A percentile compares a stretch with the other conserved stretches of the same genome.
phyloP scores from a whole-genome alignment of 2,888 invertebrate genomes.

The Euphydryas editha region DNA sequence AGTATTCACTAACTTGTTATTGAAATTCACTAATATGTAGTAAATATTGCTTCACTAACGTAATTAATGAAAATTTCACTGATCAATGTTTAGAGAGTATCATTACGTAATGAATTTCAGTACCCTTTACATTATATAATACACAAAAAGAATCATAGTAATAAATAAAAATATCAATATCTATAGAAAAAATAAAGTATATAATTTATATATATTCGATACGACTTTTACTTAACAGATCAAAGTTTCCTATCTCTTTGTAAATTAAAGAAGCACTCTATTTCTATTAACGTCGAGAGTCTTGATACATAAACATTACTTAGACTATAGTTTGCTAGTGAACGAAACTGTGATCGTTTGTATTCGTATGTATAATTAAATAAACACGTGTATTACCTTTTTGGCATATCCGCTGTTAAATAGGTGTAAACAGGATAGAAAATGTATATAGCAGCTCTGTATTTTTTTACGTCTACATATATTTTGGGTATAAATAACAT shows the following conservation, averaged over 20 bases:
- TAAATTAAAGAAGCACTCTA: constrained; percentile 12
- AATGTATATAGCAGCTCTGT: no score
- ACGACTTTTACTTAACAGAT: constrained; percentile 10
- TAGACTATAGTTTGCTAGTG: neutral
- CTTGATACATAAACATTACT: constrained; percentile 5
- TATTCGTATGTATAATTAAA: neutral
- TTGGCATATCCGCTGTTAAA: no score
- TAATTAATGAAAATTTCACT: no score
- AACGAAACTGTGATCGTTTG: neutral
- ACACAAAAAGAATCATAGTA: neutral
- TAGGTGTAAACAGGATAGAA: no score
- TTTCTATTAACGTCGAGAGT: constrained; percentile 9
- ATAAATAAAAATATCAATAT: neutral
- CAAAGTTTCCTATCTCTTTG: constrained; percentile 8
- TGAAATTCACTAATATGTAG: no score
- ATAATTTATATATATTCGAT: constrained; percentile 7
- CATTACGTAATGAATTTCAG: neutral
- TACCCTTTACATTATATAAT: neutral
- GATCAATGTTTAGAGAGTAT: no score
- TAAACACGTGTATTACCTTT: no score
- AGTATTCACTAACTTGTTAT: no score
- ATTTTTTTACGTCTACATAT: no score
- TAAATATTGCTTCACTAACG: no score
- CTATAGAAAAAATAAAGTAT: neutral
- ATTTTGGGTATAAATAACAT: no score